Evolutionary conservation across 2,113 vertebrate species (phyloP).

Genomic region (Caranx ignobilis): DNA sequence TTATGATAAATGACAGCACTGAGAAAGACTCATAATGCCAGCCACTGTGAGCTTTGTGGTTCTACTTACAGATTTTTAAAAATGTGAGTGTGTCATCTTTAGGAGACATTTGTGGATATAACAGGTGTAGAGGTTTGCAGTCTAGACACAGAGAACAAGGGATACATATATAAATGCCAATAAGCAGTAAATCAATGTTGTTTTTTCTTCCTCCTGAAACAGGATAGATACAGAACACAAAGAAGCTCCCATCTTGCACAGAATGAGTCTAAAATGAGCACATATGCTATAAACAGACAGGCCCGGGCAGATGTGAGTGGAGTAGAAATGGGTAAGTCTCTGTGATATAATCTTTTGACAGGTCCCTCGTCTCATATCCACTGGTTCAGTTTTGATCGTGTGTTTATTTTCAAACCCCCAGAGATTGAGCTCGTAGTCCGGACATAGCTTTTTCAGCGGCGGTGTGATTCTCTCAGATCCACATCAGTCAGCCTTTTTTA

Average conservation of each 20-base stretch:
- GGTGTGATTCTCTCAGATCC: constrained; percentile 41
- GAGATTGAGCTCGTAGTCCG: constrained; percentile 4
- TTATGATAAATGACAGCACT: background rate
- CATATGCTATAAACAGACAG: constrained; percentile 5
- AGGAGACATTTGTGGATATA: background rate
- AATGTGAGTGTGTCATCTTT: background rate
- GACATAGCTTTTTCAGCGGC: constrained; percentile 9
- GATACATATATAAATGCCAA: constrained; percentile 28
- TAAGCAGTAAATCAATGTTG: constrained; percentile 14
- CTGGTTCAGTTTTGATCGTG: constrained; percentile 10
- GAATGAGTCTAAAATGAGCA: constrained; percentile 33
- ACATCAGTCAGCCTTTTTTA: constrained; percentile 45
- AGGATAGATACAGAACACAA: background rate
- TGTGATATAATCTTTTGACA: constrained; percentile 52
- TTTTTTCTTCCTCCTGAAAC: background rate
- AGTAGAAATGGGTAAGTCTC: constrained; percentile 29
- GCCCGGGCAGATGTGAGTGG: constrained; percentile 17
- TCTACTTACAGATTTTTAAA: background rate
- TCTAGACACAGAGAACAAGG: background rate
- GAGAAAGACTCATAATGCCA: background rate
- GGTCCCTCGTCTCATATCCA: constrained; percentile 36
- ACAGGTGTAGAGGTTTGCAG: background rate
- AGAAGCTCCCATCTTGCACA: background rate
- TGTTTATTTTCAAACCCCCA: constrained; percentile 44
- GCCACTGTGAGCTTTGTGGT: background rate